A percentile compares a stretch with the other conserved stretches of the same genome.
Conservation (phyloP, 2,888 invertebrate genomes). For the Chloromyia formosa region DNA sequence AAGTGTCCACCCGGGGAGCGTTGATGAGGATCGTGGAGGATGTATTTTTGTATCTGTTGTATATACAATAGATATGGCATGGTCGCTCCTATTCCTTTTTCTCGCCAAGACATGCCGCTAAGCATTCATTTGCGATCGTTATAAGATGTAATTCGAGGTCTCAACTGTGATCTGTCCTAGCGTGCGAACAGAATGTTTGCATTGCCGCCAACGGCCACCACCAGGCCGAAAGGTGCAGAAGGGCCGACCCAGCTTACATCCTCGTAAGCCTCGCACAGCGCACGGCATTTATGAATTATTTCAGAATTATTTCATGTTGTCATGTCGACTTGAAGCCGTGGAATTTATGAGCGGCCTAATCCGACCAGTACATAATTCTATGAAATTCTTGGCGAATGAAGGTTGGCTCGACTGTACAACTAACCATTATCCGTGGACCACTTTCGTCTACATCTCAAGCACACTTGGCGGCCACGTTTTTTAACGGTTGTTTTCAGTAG, state of each 20-base stretch:
- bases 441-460: background rate
- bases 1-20: constrained; percentile 12
- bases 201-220: background rate
- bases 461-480: background rate
- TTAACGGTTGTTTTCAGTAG: constrained; percentile 18
- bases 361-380: constrained; percentile 12
- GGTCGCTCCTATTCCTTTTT: constrained; percentile 26
- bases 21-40: constrained; percentile 9
- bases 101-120: constrained; percentile 21
- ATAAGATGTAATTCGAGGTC: constrained; percentile 37
- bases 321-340: constrained; percentile 8
- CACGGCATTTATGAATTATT: constrained; percentile 33
- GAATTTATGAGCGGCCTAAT: constrained; percentile 23
- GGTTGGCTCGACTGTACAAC: no score
- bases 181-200: constrained; percentile 25
- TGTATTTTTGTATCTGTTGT: no score
- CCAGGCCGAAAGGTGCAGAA: constrained; percentile 26
- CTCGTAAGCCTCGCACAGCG: background rate
- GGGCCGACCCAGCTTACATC: background rate
- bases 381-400: background rate
- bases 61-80: background rate
- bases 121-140: constrained; percentile 38
- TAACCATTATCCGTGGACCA: background rate
- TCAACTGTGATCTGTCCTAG: constrained; percentile 1
- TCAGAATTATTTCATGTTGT: constrained; percentile 19